phyloP scores from a whole-genome alignment of 2,113 vertebrate genomes.

The Tenrec ecaudatus region DNA sequence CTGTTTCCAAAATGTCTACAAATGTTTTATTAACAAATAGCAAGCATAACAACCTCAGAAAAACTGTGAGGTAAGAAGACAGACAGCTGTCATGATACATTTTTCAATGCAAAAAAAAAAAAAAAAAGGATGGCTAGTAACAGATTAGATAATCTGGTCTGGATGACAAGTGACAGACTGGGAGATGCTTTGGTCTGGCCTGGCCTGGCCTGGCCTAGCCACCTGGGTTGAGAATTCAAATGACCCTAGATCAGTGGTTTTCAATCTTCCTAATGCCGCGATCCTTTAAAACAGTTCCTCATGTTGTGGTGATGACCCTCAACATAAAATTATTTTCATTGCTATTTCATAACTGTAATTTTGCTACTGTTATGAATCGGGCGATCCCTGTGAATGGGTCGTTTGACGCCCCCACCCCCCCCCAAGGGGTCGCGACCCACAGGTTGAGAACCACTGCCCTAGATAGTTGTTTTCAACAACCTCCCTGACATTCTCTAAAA shows the following conservation, averaged over 20 bases:
- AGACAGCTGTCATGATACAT: neutral
- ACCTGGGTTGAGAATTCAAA: constrained; percentile 23
- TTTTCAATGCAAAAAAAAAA: neutral
- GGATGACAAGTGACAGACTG: too few species aligned
- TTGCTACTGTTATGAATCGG: too few species aligned
- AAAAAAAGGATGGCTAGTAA: neutral
- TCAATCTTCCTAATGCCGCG: too few species aligned
- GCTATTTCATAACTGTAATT: too few species aligned
- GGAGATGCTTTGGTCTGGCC: neutral
- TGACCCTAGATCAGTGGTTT: neutral
- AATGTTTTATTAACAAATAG: constrained; percentile 51
- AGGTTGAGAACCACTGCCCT: too few species aligned
- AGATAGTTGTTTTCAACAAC: constrained; percentile 1
- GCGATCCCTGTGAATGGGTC: too few species aligned
- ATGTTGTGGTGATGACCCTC: too few species aligned
- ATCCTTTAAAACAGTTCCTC: too few species aligned
- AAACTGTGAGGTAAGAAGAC: constrained; percentile 6
- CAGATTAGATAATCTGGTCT: neutral
- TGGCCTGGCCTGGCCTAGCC: neutral
- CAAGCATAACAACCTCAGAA: constrained; percentile 15
- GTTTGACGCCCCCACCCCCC: too few species aligned
- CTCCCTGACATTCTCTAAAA: constrained; percentile 32
- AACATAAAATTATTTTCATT: too few species aligned
- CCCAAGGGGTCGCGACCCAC: too few species aligned
- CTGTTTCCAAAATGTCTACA: constrained; percentile 61